phyloP scores from a whole-genome alignment of 2,888 invertebrate genomes.

The Aporophyla nigra region DNA sequence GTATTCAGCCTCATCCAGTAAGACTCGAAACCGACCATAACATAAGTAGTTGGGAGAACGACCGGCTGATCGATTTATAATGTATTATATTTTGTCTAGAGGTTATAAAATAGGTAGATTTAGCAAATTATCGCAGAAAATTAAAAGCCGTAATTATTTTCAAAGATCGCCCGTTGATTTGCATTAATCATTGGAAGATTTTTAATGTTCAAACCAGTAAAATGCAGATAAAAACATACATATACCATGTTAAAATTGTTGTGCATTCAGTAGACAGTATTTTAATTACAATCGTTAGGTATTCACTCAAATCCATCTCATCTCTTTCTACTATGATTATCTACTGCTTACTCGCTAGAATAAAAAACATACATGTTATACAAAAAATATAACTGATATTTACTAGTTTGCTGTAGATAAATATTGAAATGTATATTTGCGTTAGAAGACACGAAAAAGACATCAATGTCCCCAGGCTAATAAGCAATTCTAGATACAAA shows the following conservation, averaged over 20 bases:
- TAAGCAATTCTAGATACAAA: slow-evolving; percentile 15
- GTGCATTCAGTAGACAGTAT: neutral
- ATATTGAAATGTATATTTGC: slow-evolving; percentile 12
- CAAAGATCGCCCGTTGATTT: neutral
- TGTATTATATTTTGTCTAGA: neutral
- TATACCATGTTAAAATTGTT: neutral
- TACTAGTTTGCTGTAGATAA: neutral
- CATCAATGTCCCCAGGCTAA: slow-evolving; percentile 17
- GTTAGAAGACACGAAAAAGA: slow-evolving; percentile 20
- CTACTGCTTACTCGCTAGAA: neutral
- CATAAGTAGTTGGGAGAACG: neutral
- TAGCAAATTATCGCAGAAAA: neutral
- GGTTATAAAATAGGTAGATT: too few relatives aligned
- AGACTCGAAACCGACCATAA: neutral
- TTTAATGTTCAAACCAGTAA: neutral
- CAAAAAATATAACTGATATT: neutral
- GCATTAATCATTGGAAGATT: neutral
- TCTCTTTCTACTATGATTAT: neutral
- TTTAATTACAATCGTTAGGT: slow-evolving; percentile 3
- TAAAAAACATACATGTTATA: neutral
- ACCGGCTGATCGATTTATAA: neutral
- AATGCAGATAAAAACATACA: neutral
- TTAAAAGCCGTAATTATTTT: neutral
- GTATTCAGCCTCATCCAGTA: neutral
- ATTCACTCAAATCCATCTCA: neutral